Evolutionary conservation across 35 echinoderm and acorn worm species (phyloP), one percentile per base, ranked within the genome.

Genomic region (Apostichopus californicus): DNA sequence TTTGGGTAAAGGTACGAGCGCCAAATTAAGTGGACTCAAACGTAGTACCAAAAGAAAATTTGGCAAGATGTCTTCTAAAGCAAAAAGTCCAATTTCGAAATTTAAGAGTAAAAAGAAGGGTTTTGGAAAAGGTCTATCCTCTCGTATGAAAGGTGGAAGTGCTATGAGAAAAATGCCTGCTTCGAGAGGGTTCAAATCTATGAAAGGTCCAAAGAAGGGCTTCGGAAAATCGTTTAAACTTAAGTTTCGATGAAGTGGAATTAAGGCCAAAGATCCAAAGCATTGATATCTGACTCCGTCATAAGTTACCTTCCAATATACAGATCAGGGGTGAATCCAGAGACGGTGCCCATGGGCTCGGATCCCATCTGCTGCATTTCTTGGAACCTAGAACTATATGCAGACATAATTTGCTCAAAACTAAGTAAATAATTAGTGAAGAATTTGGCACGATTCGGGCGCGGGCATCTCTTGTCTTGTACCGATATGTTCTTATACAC

Each of bases 181-280:
- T 56, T 85, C 81, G 5, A 58, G 57, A 11, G 81, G 81, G 6
- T 85, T 85, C 54, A 85, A 85, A 59, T 85, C 81, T 58, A 22
- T 85, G 17, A 56, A 52, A 85, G 55, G 81, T 85, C 81, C 81
- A 58, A 85, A 85, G 81, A 85, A 22, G 23, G 34, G 81, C n/a
- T 85, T 85, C 1, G 78, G 78, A 4, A 81, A 81, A 55, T 81
- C 78, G 22, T 55, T 81, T 52, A 46, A 55, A 26, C 11, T 81
- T 7, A 75, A 75, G 17, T 75, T 75, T 20, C 22, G n/a, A 75
- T 46, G 0, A 46, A 46, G 34, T 46, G 34, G 34, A 46, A 46
- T 46, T 46, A 46, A 46, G 34, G 34, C 34, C 1, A 46, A 46
- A 2, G 34, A 46, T 3, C 2, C 34, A 46, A 46, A 46, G 3